Evolutionary conservation across 2,113 vertebrate genomes (phyloP).

Genomic region (Oriolus oriolus): DNA sequence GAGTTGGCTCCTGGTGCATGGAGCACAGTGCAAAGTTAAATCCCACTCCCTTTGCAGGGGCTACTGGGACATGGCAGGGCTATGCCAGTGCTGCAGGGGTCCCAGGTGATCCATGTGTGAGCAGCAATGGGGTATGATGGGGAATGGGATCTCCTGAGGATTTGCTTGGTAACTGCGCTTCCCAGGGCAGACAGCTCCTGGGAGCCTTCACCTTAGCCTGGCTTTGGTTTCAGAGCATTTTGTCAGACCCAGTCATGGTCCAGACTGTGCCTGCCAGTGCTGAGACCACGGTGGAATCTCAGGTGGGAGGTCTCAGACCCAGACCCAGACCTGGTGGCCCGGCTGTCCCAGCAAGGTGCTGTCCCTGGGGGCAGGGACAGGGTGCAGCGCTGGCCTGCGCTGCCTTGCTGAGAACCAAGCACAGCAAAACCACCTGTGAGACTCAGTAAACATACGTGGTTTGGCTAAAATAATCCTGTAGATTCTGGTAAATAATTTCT

Average conservation of each 20-base stretch:
- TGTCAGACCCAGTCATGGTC: accelerated
- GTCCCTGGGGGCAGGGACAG: not conserved
- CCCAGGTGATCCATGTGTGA: accelerated
- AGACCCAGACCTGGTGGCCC: accelerated
- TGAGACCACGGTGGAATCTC: accelerated
- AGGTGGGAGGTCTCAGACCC: not conserved
- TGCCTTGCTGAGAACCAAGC: not conserved
- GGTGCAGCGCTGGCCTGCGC: not conserved
- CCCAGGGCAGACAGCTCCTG: not conserved
- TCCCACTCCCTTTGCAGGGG: not conserved
- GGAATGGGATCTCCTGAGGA: not conserved
- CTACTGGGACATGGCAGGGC: accelerated
- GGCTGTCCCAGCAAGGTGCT: not conserved
- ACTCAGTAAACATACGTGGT: not conserved
- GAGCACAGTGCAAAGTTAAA: not conserved
- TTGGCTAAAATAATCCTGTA: not conserved
- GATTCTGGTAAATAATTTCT: not conserved
- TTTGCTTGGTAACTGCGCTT: not conserved
- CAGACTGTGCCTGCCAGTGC: not conserved
- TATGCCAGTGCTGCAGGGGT: accelerated
- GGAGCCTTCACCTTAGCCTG: accelerated
- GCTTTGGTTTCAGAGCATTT: not conserved
- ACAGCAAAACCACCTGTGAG: not conserved
- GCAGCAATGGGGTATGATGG: accelerated
- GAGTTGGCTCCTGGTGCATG: accelerated